Conservation (phyloP, 2,888 invertebrate species). For the Anarsia innoxiella region DNA sequence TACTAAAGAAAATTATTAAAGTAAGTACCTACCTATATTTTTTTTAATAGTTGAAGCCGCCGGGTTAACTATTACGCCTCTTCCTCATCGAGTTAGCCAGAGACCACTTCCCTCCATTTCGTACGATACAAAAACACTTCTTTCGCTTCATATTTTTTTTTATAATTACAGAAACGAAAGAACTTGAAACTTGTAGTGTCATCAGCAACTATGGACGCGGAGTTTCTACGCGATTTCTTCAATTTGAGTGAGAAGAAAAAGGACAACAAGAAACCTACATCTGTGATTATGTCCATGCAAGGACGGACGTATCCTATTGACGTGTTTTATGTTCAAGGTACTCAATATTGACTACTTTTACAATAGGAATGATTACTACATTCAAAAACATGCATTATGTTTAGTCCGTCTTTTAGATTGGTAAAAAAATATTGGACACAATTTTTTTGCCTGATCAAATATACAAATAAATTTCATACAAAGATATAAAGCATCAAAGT, state of each 20-base stretch:
- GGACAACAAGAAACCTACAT: conserved; percentile 51
- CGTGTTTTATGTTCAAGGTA: conserved; percentile 85
- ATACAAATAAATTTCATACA: too few species aligned
- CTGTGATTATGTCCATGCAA: conserved; percentile 89
- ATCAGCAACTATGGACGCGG: conserved; percentile 97
- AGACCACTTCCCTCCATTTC: too few species aligned
- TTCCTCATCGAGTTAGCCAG: too few species aligned
- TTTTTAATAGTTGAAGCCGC: too few species aligned
- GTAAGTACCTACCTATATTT: conserved; percentile 51
- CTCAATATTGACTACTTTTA: too few species aligned
- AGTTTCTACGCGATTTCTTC: conserved; percentile 87
- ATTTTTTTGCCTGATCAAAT: too few species aligned
- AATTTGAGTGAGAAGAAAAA: conserved; percentile 60
- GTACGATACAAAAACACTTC: not conserved
- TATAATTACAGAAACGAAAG: conserved; percentile 79
- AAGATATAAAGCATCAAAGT: too few species aligned
- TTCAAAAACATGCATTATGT: too few species aligned
- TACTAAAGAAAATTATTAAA: conserved; percentile 92
- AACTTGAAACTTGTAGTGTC: conserved; percentile 90
- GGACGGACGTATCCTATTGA: conserved; percentile 93
- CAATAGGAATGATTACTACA: too few species aligned
- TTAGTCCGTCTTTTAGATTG: too few species aligned
- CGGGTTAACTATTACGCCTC: too few species aligned
- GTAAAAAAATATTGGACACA: too few species aligned
- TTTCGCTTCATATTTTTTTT: not conserved